Evolutionary conservation across 2,113 vertebrate genomes (phyloP), one percentile per base, ranked within the genome.

Genomic region (Rhabdomys dilectus): DNA sequence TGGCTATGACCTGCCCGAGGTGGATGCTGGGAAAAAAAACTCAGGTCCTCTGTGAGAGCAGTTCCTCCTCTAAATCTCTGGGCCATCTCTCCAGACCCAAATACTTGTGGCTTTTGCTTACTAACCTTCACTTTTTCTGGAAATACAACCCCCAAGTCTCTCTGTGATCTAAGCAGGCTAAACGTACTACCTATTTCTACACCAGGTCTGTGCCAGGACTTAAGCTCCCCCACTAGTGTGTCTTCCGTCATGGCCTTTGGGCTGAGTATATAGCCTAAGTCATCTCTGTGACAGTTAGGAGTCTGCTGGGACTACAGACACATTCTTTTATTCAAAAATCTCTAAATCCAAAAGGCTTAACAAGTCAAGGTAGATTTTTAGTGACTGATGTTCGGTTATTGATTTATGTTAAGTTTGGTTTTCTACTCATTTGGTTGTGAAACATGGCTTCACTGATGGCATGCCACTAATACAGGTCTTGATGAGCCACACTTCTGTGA

Each of bases 371-470:
- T 31, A 29, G n/a, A 12, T 88, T 58, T 60, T 17, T 42, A 64
- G 66, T 51, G 42, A 29, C 53, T 22, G 19, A 15, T 53, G 9
- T 70, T 75, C 75, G 36, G 21, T 19, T 58, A 70, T 36, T 75
- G 75, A 26, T 89, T 53, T 84, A 64, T 82, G 39, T 10, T 70
- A 64, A 64, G n/a, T 81, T 91, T 36, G 31, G 26, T 60, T 75
- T 85, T 89, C 31, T 48, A 91, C 12, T 85, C 73, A 95, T 81
- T 64, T 77, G 82, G 62, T 68, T 94, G 73, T 60, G 86, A 89
- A 87, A 68, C 34, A 68, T 36, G 42, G 88, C n/a, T 90, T 94
- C 64, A 60, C 3, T 39, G 80, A 89, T 91, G 39, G 58, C 66
- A 48, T 7, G 60, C 13, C 72, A 88, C 84, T n/a, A 75, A 45